A percentile compares a stretch with the other conserved stretches of the same genome.
Evolutionary conservation across 1,140 invertebrate species (phyloP).

Genomic region (Aphaenogaster ashmeadi): DNA sequence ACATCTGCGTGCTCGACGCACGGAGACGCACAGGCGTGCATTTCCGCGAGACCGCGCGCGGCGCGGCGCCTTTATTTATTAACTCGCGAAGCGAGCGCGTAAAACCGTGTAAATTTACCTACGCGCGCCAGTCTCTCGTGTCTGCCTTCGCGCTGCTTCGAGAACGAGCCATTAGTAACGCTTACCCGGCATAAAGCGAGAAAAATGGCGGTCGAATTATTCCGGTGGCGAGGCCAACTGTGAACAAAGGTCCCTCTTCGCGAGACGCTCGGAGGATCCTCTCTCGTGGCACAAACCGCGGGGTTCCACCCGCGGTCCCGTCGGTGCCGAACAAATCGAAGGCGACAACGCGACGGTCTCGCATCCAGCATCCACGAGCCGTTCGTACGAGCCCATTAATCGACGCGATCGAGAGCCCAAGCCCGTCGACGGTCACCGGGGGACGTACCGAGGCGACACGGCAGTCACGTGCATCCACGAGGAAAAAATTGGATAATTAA

Average conservation of each 20-base stretch:
- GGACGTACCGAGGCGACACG: background rate
- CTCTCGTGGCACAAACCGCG: slow-evolving; percentile 63
- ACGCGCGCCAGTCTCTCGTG: background rate
- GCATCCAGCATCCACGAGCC: slow-evolving; percentile 4
- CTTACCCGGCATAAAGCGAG: slow-evolving; percentile 81
- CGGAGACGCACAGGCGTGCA: background rate
- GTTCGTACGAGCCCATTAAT: slow-evolving; percentile 59
- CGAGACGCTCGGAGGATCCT: slow-evolving; percentile 68
- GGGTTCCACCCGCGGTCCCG: slow-evolving; percentile 65
- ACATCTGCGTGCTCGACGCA: background rate
- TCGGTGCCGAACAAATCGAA: slow-evolving; percentile 62
- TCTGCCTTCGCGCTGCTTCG: slow-evolving; percentile 42
- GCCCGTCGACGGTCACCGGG: slow-evolving; percentile 41
- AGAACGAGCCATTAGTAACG: slow-evolving; percentile 79
- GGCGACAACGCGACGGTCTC: slow-evolving; percentile 44
- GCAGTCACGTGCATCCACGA: slow-evolving; percentile 9
- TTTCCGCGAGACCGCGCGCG: background rate
- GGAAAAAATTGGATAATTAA: slow-evolving; percentile 58
- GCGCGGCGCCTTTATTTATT: slow-evolving; percentile 56
- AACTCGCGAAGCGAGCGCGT: slow-evolving; percentile 55
- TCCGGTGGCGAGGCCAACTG: slow-evolving; percentile 67
- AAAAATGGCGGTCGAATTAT: slow-evolving; percentile 81
- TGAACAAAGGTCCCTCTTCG: slow-evolving; percentile 69
- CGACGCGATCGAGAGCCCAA: slow-evolving; percentile 63
- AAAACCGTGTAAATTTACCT: slow-evolving; percentile 56